phyloP scores from a whole-genome alignment of 2,797 vertebrate species.

The Ctenosaura bakeri region DNA sequence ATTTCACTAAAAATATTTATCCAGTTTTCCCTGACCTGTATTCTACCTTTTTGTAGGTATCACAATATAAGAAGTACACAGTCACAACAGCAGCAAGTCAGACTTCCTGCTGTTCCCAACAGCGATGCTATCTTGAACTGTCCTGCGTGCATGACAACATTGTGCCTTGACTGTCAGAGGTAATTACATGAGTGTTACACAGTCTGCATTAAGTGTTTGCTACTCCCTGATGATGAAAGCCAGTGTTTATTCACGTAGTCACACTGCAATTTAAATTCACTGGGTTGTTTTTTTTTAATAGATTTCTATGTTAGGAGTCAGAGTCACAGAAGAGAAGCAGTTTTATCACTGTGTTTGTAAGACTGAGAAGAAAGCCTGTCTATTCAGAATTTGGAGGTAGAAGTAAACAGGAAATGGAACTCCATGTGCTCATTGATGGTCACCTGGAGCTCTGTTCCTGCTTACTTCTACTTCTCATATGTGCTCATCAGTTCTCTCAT shows the following conservation, averaged over 20 bases:
- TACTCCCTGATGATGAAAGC: neutral
- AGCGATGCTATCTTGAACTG: slow-evolving; percentile 96
- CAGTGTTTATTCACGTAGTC: neutral
- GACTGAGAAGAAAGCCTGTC: neutral
- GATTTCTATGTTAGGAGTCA: neutral
- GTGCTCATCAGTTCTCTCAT: too few relatives aligned
- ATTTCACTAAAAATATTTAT: neutral
- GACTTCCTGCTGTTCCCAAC: slow-evolving; percentile 78
- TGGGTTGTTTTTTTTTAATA: neutral
- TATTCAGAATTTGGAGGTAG: neutral
- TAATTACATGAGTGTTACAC: slow-evolving; percentile 67
- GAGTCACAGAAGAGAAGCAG: too few relatives aligned
- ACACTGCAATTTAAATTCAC: neutral
- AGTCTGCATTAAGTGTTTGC: neutral
- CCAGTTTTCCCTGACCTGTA: neutral
- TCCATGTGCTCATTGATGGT: too few relatives aligned
- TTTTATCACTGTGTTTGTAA: neutral
- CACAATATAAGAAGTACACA: slow-evolving; percentile 69
- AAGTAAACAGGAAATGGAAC: too few relatives aligned
- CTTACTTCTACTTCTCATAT: too few relatives aligned
- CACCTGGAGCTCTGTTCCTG: too few relatives aligned
- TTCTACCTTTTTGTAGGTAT: slow-evolving; percentile 74
- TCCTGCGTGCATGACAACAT: slow-evolving; percentile 95
- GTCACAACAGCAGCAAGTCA: slow-evolving; percentile 48
- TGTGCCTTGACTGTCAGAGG: slow-evolving; percentile 98